These are phyloP conservation scores for Metridium senile DNA, from an alignment of 92 coral and sea anemone species.

Conservation along the genomic window DNA sequence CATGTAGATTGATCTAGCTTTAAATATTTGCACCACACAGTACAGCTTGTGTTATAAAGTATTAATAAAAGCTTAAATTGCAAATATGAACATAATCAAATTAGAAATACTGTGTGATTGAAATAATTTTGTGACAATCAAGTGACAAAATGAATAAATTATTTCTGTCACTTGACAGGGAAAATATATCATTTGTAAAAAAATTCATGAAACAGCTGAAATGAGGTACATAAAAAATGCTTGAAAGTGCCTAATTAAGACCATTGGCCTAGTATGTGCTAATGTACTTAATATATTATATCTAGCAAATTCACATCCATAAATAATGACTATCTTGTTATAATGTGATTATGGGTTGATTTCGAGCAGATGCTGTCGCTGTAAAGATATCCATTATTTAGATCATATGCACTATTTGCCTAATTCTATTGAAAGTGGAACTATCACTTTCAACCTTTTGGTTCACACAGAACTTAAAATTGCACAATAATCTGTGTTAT, in stretches of 20 bases:
- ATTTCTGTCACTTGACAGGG: not conserved
- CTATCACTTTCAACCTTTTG: not conserved
- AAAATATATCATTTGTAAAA: not conserved
- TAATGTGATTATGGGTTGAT: constrained; percentile 17
- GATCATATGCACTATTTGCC: constrained; percentile 11
- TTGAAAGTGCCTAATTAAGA: not conserved
- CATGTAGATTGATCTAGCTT: constrained; percentile 1
- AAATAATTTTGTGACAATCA: no score
- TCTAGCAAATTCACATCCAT: constrained; percentile 27
- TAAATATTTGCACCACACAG: not conserved
- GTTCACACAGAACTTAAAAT: not conserved
- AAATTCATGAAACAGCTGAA: not conserved
- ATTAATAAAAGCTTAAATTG: not conserved
- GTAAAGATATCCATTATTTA: constrained; percentile 20
- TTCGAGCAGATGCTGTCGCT: not conserved
- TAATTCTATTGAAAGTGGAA: constrained; percentile 11
- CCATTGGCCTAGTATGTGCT: not conserved
- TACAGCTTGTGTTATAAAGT: not conserved
- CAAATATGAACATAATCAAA: not conserved
- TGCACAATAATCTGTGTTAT: not conserved
- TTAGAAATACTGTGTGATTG: no score
- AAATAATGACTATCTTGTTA: constrained; percentile 15
- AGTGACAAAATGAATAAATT: not conserved
- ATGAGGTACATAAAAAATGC: not conserved
- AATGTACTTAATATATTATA: constrained; percentile 18